Evolutionary conservation across 2,113 vertebrate genomes (phyloP).

Genomic region (Siphamia tubifer): DNA sequence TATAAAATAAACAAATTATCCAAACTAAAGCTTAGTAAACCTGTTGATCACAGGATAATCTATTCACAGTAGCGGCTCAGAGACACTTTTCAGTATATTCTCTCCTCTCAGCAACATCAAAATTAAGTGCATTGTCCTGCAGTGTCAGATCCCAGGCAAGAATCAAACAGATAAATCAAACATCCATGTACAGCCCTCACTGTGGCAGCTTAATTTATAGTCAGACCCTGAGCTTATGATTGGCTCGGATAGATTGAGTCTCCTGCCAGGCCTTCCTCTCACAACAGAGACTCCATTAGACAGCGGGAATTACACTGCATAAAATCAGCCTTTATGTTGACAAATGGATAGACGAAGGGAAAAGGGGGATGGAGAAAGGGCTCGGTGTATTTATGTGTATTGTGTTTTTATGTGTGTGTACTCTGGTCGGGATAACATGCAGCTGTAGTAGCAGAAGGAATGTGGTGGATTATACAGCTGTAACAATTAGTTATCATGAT

Average conservation of each 20-base stretch:
- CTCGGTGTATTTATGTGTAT: background rate
- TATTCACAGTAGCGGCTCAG: background rate
- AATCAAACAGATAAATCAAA: background rate
- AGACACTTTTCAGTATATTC: background rate
- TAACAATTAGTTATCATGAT: background rate
- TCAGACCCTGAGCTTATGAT: conserved; percentile 1
- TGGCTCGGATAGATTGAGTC: conserved; percentile 10
- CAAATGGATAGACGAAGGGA: background rate
- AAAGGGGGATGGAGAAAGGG: background rate
- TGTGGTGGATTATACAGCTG: background rate
- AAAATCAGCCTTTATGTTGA: conserved; percentile 31
- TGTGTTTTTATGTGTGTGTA: background rate
- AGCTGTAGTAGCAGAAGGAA: background rate
- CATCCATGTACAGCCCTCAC: conserved; percentile 2
- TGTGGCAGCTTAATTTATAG: conserved; percentile 12
- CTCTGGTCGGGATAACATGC: background rate
- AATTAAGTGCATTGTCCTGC: background rate
- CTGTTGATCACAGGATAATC: background rate
- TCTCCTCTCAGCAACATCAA: background rate
- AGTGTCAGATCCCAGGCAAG: background rate
- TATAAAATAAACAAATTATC: no score
- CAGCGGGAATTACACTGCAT: conserved; percentile 27
- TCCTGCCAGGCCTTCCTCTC: background rate
- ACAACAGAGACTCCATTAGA: conserved; percentile 35
- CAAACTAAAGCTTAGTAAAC: no score